These are phyloP conservation scores for Artibeus lituratus DNA, from an alignment of 2,797 vertebrate species.

Conservation along the genomic window DNA sequence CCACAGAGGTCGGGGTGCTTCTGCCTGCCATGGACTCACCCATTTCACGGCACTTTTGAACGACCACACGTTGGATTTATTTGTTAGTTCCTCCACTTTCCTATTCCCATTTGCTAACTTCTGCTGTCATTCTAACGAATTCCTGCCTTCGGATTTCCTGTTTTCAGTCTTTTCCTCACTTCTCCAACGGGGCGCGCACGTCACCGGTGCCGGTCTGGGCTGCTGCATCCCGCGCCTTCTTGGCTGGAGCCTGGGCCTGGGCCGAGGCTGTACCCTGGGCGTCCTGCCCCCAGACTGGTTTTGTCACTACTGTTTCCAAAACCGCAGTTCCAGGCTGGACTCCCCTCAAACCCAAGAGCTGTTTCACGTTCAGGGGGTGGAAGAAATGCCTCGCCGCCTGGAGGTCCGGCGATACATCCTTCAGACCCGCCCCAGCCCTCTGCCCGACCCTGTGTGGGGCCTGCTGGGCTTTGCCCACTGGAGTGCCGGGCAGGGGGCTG, in stretches of 20 bases:
- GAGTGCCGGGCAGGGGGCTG: accelerated
- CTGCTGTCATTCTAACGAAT: background rate
- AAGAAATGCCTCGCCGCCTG: background rate
- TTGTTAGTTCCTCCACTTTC: background rate
- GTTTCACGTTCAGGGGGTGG: background rate
- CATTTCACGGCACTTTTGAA: background rate
- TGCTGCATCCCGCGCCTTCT: background rate
- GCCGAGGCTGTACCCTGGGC: background rate
- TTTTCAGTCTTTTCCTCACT: background rate
- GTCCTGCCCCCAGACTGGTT: accelerated
- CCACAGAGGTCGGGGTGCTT: too few species aligned
- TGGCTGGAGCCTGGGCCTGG: background rate
- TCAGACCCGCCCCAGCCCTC: too few species aligned
- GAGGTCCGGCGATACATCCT: too few species aligned
- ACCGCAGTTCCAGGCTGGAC: background rate
- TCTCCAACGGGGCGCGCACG: accelerated
- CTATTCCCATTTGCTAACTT: background rate
- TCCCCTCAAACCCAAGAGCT: background rate
- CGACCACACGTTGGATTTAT: background rate
- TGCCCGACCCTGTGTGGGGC: accelerated
- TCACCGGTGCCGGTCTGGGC: accelerated
- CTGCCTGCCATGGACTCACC: background rate
- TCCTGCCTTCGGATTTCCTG: background rate
- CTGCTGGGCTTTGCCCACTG: background rate
- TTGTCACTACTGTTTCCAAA: too few species aligned